Evolutionary conservation across 2,888 invertebrate genomes (phyloP), one percentile per base, ranked within the genome.

Genomic region (Heteromurus nitidus): DNA sequence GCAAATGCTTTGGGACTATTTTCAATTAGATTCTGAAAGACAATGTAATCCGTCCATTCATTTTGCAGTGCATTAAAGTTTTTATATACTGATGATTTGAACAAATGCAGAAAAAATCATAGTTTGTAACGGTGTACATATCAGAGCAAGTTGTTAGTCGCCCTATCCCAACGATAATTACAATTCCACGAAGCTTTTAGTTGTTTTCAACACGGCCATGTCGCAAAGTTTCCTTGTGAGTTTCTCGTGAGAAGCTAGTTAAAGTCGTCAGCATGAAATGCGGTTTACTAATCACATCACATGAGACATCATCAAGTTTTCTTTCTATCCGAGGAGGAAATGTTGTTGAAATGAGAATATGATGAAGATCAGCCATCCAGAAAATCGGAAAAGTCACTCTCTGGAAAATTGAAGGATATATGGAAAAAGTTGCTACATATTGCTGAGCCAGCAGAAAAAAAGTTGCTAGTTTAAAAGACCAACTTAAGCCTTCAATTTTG

Each of bases 301-400:
- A 42, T 26, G 53, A 31, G 58, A 28, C 69, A 55, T 55, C 36
- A 36, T 30, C 30, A 22, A n/a, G n/a, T n/a, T n/a, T 55, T 24
- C n/a, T 31, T 36, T 55, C 65, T 11, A 42, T 11, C 44, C n/a
- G n/a, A n/a, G 36, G 36, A 20, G 22, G 20, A 20, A 36, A 36
- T 18, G 20, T 22, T 36, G 69, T 36, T 60, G 44, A 70, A 77
- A 79, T 79, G 69, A 64, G 22, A 28, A 70, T 36, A 36, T 30
- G 44, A 65, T 47, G 36, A 20, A 36, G 55, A n/a, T 58, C 55
- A 76, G 20, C 55, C 58, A 65, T 58, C 65, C 79, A 79, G 53
- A 79, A 70, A 79, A 79, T 79, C 79, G 70, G 64, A 79, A 79
- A 77, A 79, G 22, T 62, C 79, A 79, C 36, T 79, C 79, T 22